These are phyloP conservation scores for Oscheius sp. DNA, from an alignment of 2,888 invertebrate species.

Conservation along the genomic window DNA sequence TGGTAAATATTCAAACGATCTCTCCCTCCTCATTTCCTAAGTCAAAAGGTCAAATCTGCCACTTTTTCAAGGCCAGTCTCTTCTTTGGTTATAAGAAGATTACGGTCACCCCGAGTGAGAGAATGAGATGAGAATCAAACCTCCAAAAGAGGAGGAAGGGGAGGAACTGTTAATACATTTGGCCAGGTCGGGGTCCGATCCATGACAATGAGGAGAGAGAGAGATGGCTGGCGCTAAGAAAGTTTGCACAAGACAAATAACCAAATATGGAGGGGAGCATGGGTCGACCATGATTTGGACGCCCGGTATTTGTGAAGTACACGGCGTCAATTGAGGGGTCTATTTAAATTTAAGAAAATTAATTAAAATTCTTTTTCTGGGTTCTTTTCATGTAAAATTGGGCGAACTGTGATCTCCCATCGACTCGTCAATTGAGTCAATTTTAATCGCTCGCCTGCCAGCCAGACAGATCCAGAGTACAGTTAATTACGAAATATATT, in stretches of 20 bases:
- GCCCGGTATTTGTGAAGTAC: conserved; percentile 3
- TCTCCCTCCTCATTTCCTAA: too few relatives aligned
- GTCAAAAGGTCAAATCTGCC: too few relatives aligned
- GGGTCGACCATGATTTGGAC: not conserved
- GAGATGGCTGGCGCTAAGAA: conserved; percentile 39
- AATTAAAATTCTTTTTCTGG: not conserved
- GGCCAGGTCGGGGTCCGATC: conserved; percentile 17
- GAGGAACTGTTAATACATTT: conserved; percentile 34
- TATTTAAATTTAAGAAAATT: not conserved
- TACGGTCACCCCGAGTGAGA: conserved; percentile 16
- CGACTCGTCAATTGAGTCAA: not conserved
- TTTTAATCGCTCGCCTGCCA: not conserved
- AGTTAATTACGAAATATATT: conserved; percentile 34
- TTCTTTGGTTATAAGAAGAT: not conserved
- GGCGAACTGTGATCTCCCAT: not conserved
- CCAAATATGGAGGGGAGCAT: conserved; percentile 29
- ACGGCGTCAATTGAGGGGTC: conserved; percentile 12
- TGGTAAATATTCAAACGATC: too few relatives aligned
- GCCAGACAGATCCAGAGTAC: not conserved
- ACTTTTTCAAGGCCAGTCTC: not conserved
- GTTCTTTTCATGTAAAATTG: not conserved
- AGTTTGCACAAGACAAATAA: conserved; percentile 36
- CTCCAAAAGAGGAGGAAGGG: conserved; percentile 13
- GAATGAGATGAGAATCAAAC: not conserved
- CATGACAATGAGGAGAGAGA: conserved; percentile 34